A percentile compares a stretch with the other conserved stretches of the same genome.
Conservation (phyloP, 1,140 invertebrate species). For the Drosophila navojoa region DNA sequence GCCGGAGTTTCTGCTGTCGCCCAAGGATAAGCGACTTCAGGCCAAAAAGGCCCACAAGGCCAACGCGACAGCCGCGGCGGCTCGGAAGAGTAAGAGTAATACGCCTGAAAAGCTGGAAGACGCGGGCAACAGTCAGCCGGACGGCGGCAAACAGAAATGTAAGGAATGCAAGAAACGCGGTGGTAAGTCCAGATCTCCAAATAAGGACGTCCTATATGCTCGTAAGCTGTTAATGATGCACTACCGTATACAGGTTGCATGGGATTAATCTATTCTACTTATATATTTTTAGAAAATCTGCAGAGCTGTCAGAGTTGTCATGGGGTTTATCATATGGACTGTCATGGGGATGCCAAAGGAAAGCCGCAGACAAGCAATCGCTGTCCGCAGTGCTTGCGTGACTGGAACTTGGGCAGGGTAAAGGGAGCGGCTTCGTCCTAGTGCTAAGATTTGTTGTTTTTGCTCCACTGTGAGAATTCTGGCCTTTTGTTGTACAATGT, state of each 20-base stretch:
- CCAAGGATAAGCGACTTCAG: constrained; percentile 69
- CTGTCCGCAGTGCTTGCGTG: constrained; percentile 44
- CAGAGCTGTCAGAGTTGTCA: constrained; percentile 38
- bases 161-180: constrained; percentile 46
- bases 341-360: constrained; percentile 41
- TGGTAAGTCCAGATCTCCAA: constrained; percentile 30
- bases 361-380: constrained; percentile 24
- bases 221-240: too few species aligned
- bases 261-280: too few species aligned
- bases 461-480: not conserved
- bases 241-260: too few species aligned
- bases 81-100: constrained; percentile 62
- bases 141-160: constrained; percentile 39
- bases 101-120: constrained; percentile 39
- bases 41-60: constrained; percentile 55
- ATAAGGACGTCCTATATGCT: too few species aligned
- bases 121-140: constrained; percentile 14
- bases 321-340: constrained; percentile 46
- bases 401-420: constrained; percentile 1
- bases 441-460: constrained; percentile 32
- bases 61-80: constrained; percentile 3
- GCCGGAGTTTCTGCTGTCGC: constrained; percentile 66
- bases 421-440: constrained; percentile 25
- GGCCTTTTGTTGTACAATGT: constrained; percentile 18
- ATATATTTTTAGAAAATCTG: constrained; percentile 27